Base-by-base conservation (phyloP, 2,888 invertebrate genomes). In the Tetropium fuscum region DNA sequence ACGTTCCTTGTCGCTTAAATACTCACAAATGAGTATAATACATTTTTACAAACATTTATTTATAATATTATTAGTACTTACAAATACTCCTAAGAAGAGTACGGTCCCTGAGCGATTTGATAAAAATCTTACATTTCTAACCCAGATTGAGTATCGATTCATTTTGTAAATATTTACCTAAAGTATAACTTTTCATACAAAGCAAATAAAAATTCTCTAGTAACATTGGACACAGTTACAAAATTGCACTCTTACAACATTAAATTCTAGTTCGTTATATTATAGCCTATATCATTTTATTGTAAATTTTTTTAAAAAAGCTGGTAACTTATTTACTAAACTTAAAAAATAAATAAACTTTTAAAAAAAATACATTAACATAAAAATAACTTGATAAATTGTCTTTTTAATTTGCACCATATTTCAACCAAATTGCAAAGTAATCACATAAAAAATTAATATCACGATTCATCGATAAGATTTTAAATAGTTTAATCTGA, bases 91-190 rank as follows among this genome's bases (percentile, higher is more conserved):
- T n/a, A n/a, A 55, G 32, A 53, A 53, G 61, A 67, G 63, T 68
- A 71, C 67, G 70, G 70, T 75, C 75, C 75, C 75, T 75, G 75
- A 75, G 75, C 69, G 60, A 60, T 69, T 71, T 68, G 68, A 73
- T 73, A 73, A 75, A 69, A 68, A 69, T 65, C 65, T 70, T 69
- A 66, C 63, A 69, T 64, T 69, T 67, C 65, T 68, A 66, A 58
- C 64, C 59, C 54, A 58, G 53, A 60, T 53, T 68, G 68, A 72
- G 69, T 70, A 67, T 68, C 66, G 36, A 58, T 63, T 60, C 45
- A 55, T 59, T 51, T 51, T 51, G 51, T 51, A 51, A 40, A 51
- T 40, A 51, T 51, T 51, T 34, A 48, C 38, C 51, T 51, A 51
- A 51, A 51, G 51, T 51, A 51, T 51, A 16, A 15, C 27, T 51